Evolutionary conservation across 2,113 vertebrate species (phyloP).

Genomic region (Prinia subflava): DNA sequence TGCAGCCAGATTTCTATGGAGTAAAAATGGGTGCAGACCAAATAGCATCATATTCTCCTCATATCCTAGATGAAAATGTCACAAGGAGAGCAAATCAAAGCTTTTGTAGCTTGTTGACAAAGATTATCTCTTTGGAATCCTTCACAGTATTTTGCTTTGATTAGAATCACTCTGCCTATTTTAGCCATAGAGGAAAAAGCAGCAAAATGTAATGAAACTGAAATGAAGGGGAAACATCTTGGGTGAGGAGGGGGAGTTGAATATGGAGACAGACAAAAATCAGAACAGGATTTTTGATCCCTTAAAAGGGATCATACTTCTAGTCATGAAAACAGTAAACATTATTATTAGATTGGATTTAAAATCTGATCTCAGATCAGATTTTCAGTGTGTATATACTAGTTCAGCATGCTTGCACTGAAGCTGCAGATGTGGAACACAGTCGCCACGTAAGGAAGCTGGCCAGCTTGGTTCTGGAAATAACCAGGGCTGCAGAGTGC

Average conservation of each 20-base stretch:
- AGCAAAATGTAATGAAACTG: not conserved
- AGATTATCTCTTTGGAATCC: not conserved
- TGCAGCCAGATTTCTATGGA: not conserved
- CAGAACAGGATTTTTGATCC: not conserved
- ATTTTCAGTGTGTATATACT: not conserved
- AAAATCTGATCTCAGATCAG: not conserved
- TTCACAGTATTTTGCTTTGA: conserved; percentile 10
- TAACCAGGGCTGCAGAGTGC: conserved; percentile 70
- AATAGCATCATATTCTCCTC: not conserved
- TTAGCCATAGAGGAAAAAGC: not conserved
- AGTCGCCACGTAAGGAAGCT: conserved; percentile 50
- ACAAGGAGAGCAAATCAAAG: not conserved
- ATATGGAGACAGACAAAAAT: not conserved
- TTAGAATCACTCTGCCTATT: not conserved
- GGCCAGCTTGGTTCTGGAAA: conserved; percentile 64
- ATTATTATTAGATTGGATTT: not conserved
- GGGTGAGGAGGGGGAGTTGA: not conserved
- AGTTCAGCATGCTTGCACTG: conserved; percentile 14
- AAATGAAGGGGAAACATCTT: not conserved
- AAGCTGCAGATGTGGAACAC: conserved; percentile 36
- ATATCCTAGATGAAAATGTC: conserved; percentile 10
- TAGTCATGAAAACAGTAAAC: not conserved
- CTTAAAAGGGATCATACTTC: not conserved
- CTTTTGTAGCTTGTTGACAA: not conserved
- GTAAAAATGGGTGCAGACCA: conserved; percentile 21